Evolutionary conservation across 2,113 vertebrate genomes (phyloP), one percentile per base, ranked within the genome.

Genomic region (Takifugu flavidus): DNA sequence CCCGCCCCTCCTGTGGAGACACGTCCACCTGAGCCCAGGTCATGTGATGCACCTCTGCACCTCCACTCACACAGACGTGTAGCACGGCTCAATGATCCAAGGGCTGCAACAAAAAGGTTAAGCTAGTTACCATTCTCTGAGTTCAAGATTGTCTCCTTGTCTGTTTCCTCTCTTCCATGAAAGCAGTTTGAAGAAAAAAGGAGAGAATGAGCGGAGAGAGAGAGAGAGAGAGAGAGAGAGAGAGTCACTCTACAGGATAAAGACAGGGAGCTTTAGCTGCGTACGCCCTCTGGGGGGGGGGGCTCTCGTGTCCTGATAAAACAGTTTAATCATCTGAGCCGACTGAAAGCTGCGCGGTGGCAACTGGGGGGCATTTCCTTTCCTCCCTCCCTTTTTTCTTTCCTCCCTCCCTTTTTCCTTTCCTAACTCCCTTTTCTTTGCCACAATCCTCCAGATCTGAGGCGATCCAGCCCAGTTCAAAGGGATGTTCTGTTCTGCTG

Each of bases 71-170:
- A 20, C 20, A 20, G 20, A 20, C 20, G 20, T 20, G 20, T 20
- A 20, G 20, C 20, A 43, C 6, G 42, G 13, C 42, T 8, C 13
- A 13, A 43, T 13, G 42, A 43, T 13, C 2, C 6, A 47, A 54
- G 71, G 26, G 8, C 50, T 49, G 26, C 5, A 56, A 55, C 4
- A 6, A 57, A 62, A 62, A 73, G 52, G 1, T 1, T 2, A 59
- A 78, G 50, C 39, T 60, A n/a, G 82, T 87, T 87, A 89, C 87
- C 87, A 45, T 80, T 56, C 29, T 87, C 80, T 59, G 77, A 82
- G 74, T 77, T 87, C 74, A 86, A 85, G 69, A 53, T 67, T 87
- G 20, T 78, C 75, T 88, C 82, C 75, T 67, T 77, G 62, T 85
- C 72, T 62, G 80, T 82, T 45, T 80, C 82, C 74, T 75, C 82